Conservation (phyloP, 2,797 vertebrate species). For the Rhyacichthys aspro region DNA sequence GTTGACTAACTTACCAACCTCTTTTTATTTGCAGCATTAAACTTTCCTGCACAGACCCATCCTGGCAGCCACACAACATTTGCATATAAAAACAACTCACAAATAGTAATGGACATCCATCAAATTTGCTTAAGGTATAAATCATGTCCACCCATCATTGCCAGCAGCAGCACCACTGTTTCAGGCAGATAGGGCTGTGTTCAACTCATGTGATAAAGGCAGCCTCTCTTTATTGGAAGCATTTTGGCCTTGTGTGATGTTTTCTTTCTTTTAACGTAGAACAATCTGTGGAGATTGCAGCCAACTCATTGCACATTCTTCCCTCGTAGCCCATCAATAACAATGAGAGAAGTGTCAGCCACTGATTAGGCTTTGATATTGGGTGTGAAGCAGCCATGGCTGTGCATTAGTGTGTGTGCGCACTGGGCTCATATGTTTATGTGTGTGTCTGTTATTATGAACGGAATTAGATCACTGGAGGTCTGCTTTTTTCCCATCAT, state of each 20-base stretch:
- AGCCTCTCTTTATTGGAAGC: conserved; percentile 33
- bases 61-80: conserved; percentile 40
- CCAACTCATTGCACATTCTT: conserved; percentile 44
- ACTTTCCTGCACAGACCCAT: conserved; percentile 23
- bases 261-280: conserved; percentile 12
- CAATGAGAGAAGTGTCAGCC: conserved; percentile 60
- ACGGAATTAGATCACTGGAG: conserved; percentile 41
- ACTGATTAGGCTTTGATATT: conserved; percentile 66
- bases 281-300: conserved; percentile 28
- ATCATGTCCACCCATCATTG: conserved; percentile 41
- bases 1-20: not conserved
- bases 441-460: conserved; percentile 37
- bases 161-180: conserved; percentile 32
- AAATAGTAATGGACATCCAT: conserved; percentile 58
- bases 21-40: not conserved
- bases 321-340: conserved; percentile 67
- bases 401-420: conserved; percentile 5
- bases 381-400: conserved; percentile 38
- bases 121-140: conserved; percentile 66
- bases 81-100: conserved; percentile 53
- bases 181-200: conserved; percentile 62
- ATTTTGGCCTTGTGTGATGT: conserved; percentile 30
- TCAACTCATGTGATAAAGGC: conserved; percentile 41
- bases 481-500: conserved; percentile 32
- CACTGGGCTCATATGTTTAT: conserved; percentile 22